These are phyloP conservation scores for Epinotia demarniana DNA, from an alignment of 2,888 invertebrate species.

Conservation along the genomic window DNA sequence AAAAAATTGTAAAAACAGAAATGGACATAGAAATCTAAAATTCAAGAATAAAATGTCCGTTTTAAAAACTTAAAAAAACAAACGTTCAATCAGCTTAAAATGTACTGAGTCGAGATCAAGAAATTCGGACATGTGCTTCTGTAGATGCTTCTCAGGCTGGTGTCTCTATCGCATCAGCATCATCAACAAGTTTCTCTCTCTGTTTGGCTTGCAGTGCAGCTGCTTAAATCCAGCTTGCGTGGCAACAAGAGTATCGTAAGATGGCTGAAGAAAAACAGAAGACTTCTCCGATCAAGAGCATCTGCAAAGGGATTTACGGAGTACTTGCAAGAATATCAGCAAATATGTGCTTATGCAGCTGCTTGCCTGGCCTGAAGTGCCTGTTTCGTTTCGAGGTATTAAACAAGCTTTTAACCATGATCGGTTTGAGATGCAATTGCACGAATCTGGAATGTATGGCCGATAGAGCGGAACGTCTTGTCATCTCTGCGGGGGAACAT, in stretches of 20 bases:
- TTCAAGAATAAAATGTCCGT: neutral
- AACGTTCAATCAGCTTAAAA: slow-evolving; percentile 4
- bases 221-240: neutral
- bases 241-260: neutral
- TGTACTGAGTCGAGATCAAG: neutral
- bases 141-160: neutral
- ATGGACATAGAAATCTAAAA: neutral
- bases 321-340: neutral
- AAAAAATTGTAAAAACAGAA: neutral
- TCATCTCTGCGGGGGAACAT: neutral
- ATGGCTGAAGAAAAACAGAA: neutral
- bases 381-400: slow-evolving; percentile 18
- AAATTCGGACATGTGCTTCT: neutral
- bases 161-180: slow-evolving; percentile 3
- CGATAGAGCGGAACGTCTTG: neutral
- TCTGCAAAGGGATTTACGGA: neutral
- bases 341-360: slow-evolving; percentile 1
- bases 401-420: slow-evolving; percentile 2
- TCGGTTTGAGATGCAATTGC: slow-evolving; percentile 8
- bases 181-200: neutral
- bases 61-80: neutral
- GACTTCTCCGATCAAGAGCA: neutral
- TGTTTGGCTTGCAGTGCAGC: slow-evolving; percentile 1
- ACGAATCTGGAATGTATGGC: neutral
- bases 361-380: slow-evolving; percentile 5